Percentiles rank a stretch among this genome's conserved stretches.
These are phyloP conservation scores for Leptopilina myrica DNA, from an alignment of 2,888 invertebrate genomes.

Conservation along the genomic window DNA sequence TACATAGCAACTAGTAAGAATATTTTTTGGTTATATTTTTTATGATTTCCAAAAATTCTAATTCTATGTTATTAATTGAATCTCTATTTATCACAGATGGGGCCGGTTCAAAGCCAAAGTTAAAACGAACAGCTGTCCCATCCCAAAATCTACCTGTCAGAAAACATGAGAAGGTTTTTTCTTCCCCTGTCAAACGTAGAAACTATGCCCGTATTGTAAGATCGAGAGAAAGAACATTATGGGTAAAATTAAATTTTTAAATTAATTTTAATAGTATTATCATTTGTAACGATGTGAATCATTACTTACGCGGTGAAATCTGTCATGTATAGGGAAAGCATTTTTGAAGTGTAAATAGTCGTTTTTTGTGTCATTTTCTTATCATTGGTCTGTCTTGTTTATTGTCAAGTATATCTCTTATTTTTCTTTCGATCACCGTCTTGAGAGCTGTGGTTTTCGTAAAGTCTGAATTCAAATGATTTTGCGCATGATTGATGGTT, in stretches of 20 bases:
- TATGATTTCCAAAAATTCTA: background rate
- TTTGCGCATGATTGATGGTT: no score
- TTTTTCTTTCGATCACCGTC: no score
- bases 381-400: no score
- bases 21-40: background rate
- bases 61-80: background rate
- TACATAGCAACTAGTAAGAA: background rate
- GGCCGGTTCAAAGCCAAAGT: background rate
- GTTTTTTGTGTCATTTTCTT: no score
- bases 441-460: no score
- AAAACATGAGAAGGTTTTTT: background rate
- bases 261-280: background rate
- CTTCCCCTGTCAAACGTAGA: constrained; percentile 19
- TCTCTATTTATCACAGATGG: constrained; percentile 3
- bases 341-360: no score
- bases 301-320: no score
- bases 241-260: background rate
- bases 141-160: constrained; percentile 9
- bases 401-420: no score
- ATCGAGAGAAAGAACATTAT: background rate
- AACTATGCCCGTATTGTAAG: background rate
- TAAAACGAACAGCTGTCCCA: constrained; percentile 20
- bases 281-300: no score
- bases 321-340: no score
- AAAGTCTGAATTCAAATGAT: no score